These are phyloP conservation scores for Hanleya hanleyi DNA, from an alignment of 2,888 invertebrate species.

Conservation along the genomic window DNA sequence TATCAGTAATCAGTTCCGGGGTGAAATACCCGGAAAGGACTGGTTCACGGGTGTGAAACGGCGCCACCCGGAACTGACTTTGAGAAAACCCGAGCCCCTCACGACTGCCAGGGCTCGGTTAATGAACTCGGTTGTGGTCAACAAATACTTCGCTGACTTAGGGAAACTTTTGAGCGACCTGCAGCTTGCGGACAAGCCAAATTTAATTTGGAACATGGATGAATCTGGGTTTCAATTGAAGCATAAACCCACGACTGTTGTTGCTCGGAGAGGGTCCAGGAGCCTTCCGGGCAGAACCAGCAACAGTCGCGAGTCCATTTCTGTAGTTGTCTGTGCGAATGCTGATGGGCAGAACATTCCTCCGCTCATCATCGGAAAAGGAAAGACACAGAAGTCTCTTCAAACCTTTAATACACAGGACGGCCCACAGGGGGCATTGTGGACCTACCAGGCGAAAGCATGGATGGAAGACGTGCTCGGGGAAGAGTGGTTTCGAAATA, in stretches of 20 bases:
- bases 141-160: no score
- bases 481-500: constrained; percentile 41
- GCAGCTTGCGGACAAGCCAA: no score
- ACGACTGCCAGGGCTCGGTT: no score
- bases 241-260: no score
- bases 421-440: constrained; percentile 31
- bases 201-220: no score
- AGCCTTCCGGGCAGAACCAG: constrained; percentile 32
- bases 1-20: constrained; percentile 27
- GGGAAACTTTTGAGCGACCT: no score
- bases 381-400: constrained; percentile 34
- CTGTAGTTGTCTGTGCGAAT: constrained; percentile 39
- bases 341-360: constrained; percentile 38
- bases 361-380: constrained; percentile 40
- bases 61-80: constrained; percentile 26
- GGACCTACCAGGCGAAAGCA: constrained; percentile 40
- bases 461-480: constrained; percentile 46
- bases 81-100: no score
- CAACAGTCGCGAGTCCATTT: constrained; percentile 32
- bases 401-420: constrained; percentile 33
- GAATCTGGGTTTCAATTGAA: no score
- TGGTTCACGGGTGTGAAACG: constrained; percentile 29
- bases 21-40: constrained; percentile 35
- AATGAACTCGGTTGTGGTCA: no score
- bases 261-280: neutral